phyloP scores from a whole-genome alignment of 2,797 vertebrate genomes.

The Echeneis naucrates region DNA sequence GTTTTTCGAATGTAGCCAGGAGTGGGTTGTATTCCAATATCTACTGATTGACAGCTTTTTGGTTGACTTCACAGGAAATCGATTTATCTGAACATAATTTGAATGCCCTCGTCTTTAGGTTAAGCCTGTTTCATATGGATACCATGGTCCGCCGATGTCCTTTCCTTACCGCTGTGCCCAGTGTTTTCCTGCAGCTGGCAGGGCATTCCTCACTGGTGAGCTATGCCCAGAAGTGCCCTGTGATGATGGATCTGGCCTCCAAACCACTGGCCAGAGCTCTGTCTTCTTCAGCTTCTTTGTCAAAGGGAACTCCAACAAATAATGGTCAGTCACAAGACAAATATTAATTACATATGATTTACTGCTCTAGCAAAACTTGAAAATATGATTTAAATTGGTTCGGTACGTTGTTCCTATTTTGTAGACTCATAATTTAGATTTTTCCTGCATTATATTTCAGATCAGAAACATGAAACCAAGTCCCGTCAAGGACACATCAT shows the following conservation, averaged over 20 bases:
- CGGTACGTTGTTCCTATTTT: background rate
- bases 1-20: background rate
- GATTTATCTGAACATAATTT: background rate
- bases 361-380: background rate
- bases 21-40: background rate
- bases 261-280: conserved; percentile 77
- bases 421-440: background rate
- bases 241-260: conserved; percentile 89
- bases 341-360: background rate
- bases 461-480: conserved; percentile 36
- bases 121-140: conserved; percentile 82
- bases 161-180: conserved; percentile 88
- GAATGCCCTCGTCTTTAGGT: conserved; percentile 31
- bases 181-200: conserved; percentile 89
- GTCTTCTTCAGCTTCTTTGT: conserved; percentile 79
- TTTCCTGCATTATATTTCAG: conserved; percentile 30
- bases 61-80: background rate
- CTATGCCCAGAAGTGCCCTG: conserved; percentile 90
- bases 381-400: background rate
- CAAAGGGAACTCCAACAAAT: conserved; percentile 79
- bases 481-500: conserved; percentile 70
- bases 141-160: conserved; percentile 87
- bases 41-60: background rate
- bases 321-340: conserved; percentile 77
- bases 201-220: conserved; percentile 85